Conservation (phyloP, 2,113 vertebrate genomes). For the Oreotrochilus melanogaster region DNA sequence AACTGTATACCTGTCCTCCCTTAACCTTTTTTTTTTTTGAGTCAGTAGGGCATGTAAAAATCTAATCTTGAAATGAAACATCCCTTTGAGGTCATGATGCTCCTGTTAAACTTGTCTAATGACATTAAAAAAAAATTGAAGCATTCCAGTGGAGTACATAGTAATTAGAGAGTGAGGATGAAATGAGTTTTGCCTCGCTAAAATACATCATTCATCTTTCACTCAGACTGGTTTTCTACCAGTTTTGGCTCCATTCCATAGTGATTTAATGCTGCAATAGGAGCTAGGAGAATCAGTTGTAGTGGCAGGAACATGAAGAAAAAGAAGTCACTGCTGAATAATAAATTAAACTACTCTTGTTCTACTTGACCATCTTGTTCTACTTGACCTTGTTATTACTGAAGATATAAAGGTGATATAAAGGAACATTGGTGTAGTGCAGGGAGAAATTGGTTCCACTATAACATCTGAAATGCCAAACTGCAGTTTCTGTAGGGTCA, state of each 20-base stretch:
- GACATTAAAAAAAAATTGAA: constrained; percentile 21
- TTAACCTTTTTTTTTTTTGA: neutral
- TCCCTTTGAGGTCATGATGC: constrained; percentile 15
- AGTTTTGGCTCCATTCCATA: neutral
- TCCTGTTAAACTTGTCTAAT: constrained; percentile 29
- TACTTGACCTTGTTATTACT: neutral
- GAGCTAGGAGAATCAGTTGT: neutral
- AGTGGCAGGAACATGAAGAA: neutral
- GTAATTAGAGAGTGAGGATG: neutral
- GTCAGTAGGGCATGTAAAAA: neutral
- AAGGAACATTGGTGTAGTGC: neutral
- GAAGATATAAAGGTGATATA: neutral
- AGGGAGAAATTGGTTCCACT: neutral
- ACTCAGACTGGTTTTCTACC: neutral
- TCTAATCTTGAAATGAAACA: constrained; percentile 11
- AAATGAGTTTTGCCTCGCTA: neutral
- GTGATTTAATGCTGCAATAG: neutral
- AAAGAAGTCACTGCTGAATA: neutral
- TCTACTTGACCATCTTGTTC: neutral
- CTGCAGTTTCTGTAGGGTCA: neutral
- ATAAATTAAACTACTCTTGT: neutral
- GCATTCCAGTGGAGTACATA: neutral
- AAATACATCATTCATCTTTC: neutral
- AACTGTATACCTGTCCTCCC: neutral
- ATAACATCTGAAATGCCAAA: neutral